phyloP scores from a whole-genome alignment of 2,113 vertebrate species.

The Prietella phreatophila region DNA sequence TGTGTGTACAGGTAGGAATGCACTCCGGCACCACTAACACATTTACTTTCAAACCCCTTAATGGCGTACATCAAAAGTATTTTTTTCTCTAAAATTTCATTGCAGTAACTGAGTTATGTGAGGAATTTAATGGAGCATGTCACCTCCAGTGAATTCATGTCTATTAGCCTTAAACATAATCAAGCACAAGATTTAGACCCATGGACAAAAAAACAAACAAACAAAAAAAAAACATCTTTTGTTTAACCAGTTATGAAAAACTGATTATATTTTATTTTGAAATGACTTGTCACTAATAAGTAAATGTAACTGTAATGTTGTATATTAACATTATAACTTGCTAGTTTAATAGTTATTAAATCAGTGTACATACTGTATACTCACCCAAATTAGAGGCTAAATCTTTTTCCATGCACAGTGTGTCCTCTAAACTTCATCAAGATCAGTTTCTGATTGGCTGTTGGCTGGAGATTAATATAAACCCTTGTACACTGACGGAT shows the following conservation, averaged over 20 bases:
- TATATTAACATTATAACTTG: not conserved
- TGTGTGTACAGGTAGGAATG: not conserved
- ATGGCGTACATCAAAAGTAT: not conserved
- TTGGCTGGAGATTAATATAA: not conserved
- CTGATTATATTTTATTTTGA: not conserved
- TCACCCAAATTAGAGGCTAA: not conserved
- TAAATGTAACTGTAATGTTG: not conserved
- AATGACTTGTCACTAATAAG: not conserved
- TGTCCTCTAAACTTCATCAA: not conserved
- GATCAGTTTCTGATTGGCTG: not conserved
- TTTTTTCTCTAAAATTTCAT: constrained; percentile 2
- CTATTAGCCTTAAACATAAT: not conserved
- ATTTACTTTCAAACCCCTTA: not conserved
- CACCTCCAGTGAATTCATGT: not conserved
- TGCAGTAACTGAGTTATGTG: not conserved
- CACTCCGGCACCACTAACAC: not conserved
- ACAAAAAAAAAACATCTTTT: not conserved
- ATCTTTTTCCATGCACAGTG: not conserved
- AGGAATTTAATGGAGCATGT: constrained; percentile 2
- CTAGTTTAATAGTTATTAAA: not conserved
- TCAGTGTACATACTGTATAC: not conserved
- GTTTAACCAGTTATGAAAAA: not conserved
- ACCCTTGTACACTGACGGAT: too few species aligned
- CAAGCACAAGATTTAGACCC: not conserved
- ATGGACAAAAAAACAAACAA: not conserved